These are phyloP conservation scores for Melanophora roralis DNA, from an alignment of 2,888 invertebrate species.

Conservation along the genomic window DNA sequence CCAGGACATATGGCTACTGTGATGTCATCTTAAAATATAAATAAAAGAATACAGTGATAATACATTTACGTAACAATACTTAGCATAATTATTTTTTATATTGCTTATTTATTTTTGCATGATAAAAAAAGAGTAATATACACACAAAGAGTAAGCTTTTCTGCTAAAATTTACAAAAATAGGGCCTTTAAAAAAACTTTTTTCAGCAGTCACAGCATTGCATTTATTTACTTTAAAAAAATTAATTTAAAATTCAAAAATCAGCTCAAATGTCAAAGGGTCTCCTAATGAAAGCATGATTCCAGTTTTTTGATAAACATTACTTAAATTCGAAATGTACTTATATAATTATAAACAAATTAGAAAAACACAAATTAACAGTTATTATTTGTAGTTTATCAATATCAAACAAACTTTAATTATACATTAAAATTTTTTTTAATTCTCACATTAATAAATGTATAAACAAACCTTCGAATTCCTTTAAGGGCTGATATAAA, in stretches of 20 bases:
- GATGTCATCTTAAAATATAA: slow-evolving; percentile 83
- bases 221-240: no score
- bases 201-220: no score
- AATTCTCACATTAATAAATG: not conserved
- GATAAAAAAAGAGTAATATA: no score
- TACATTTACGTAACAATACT: slow-evolving; percentile 4
- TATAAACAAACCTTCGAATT: slow-evolving; percentile 82
- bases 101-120: not conserved
- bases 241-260: no score
- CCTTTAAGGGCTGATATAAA: slow-evolving; percentile 88
- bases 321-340: no score
- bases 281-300: no score
- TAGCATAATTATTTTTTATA: slow-evolving; percentile 16
- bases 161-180: no score
- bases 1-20: slow-evolving; percentile 94
- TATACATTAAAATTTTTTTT: not conserved
- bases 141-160: no score
- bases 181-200: no score
- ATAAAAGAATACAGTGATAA: not conserved
- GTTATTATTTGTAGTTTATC: not conserved
- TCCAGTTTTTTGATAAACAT: no score
- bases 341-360: no score
- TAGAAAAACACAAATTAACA: not conserved
- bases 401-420: not conserved
- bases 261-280: no score